Percentiles rank a stretch among this genome's conserved stretches.
Conservation (phyloP, 2,113 vertebrate species). For the Corythoichthys intestinalis region DNA sequence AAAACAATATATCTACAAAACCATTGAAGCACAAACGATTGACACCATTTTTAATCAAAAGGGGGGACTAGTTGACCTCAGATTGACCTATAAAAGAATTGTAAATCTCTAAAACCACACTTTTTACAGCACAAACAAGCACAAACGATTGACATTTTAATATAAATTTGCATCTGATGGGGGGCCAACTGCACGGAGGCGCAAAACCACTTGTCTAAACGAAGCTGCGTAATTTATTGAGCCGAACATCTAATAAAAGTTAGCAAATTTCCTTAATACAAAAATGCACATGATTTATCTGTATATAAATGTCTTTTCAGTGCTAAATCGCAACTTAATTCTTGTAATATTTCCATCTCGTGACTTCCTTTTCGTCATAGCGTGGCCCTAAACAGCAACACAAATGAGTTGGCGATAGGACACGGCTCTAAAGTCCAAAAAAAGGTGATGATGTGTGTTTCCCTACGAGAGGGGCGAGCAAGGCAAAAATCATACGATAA, state of each 20-base stretch:
- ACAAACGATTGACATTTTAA: too few relatives aligned
- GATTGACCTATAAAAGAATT: too few relatives aligned
- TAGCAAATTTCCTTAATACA: neutral
- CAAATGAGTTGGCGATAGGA: slow-evolving; percentile 14
- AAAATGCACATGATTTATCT: neutral
- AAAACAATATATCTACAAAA: too few relatives aligned
- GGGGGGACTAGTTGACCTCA: too few relatives aligned
- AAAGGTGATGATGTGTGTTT: neutral
- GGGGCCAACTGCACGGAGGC: neutral
- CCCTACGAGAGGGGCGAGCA: neutral
- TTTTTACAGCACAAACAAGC: too few relatives aligned
- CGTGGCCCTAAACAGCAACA: neutral
- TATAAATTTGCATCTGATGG: neutral
- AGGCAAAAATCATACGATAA: slow-evolving; percentile 2
- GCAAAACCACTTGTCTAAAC: neutral
- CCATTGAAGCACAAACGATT: too few relatives aligned
- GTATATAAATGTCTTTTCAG: neutral
- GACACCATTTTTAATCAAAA: too few relatives aligned
- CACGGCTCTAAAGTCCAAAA: slow-evolving; percentile 29
- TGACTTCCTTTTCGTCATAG: neutral
- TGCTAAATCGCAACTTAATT: too few relatives aligned
- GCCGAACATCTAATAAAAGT: neutral
- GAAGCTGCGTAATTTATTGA: neutral
- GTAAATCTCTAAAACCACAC: too few relatives aligned
- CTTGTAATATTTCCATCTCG: too few relatives aligned